Conservation (phyloP, 2,113 vertebrate genomes). For the Cheirogaleus medius region DNA sequence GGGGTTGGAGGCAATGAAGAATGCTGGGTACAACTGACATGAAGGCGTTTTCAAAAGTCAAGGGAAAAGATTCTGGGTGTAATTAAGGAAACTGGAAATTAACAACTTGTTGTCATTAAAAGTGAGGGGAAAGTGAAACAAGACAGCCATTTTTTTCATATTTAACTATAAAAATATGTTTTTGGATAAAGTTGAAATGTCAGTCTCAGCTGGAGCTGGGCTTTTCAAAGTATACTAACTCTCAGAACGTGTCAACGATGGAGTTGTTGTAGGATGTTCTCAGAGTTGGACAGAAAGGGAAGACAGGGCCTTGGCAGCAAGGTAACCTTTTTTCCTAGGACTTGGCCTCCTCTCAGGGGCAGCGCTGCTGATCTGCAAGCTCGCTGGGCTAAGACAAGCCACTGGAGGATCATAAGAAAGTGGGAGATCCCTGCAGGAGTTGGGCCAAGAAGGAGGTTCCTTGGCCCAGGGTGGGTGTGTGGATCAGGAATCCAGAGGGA, state of each 20-base stretch:
- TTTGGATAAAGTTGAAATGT: background rate
- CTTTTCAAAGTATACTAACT: background rate
- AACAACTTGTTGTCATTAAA: background rate
- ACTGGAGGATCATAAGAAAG: background rate
- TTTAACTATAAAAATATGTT: background rate
- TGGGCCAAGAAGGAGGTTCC: background rate
- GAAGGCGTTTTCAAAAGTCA: background rate
- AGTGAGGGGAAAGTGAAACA: background rate
- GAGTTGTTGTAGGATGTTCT: background rate
- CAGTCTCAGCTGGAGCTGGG: background rate
- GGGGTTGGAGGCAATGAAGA: background rate
- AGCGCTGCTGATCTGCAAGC: background rate
- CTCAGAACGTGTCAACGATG: background rate
- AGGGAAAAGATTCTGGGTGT: background rate
- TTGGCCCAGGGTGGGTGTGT: accelerated
- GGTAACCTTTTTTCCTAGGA: background rate
- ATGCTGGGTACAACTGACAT: background rate
- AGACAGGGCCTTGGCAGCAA: background rate
- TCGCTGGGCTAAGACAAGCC: background rate
- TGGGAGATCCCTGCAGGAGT: background rate
- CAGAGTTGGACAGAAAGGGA: background rate
- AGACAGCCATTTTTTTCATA: background rate
- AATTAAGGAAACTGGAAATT: background rate
- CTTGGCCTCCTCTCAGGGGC: background rate
- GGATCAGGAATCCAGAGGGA: background rate